phyloP scores from a whole-genome alignment of 2,113 vertebrate genomes.

The Myrmophylax atrothorax region DNA sequence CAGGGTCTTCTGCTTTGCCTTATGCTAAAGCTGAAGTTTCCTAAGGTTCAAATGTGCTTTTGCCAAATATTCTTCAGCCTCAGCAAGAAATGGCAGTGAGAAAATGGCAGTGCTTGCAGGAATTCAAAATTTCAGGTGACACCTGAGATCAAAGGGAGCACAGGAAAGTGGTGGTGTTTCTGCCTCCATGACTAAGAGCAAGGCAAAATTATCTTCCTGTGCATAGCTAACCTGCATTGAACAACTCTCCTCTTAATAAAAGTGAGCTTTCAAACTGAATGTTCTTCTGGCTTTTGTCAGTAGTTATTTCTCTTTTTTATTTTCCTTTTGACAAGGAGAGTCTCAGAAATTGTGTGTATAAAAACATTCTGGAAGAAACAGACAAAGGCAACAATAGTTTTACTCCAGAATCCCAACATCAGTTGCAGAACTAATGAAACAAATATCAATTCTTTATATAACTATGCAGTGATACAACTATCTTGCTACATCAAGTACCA shows the following conservation, averaged over 20 bases:
- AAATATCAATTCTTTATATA: neutral
- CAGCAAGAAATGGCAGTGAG: neutral
- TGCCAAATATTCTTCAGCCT: neutral
- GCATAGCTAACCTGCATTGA: neutral
- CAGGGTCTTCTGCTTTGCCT: neutral
- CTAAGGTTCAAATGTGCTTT: neutral
- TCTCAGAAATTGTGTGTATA: neutral
- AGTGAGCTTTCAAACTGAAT: neutral
- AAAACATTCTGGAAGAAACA: neutral
- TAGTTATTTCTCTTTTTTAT: neutral
- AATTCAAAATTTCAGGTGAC: neutral
- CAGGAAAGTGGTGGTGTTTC: neutral
- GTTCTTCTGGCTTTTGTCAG: neutral
- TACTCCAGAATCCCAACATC: accelerated
- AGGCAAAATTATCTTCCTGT: neutral
- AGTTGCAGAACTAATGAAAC: neutral
- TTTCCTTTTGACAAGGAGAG: neutral
- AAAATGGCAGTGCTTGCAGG: neutral
- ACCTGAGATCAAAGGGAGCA: neutral
- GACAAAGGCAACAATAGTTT: neutral
- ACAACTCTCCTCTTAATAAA: neutral
- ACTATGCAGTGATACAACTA: neutral
- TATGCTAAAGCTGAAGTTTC: neutral
- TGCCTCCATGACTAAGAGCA: neutral
- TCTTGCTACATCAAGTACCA: neutral